Percentiles rank a stretch among this genome's conserved stretches.
Evolutionary conservation across 2,797 vertebrate species (phyloP).

Genomic region (Ceryle rudis): DNA sequence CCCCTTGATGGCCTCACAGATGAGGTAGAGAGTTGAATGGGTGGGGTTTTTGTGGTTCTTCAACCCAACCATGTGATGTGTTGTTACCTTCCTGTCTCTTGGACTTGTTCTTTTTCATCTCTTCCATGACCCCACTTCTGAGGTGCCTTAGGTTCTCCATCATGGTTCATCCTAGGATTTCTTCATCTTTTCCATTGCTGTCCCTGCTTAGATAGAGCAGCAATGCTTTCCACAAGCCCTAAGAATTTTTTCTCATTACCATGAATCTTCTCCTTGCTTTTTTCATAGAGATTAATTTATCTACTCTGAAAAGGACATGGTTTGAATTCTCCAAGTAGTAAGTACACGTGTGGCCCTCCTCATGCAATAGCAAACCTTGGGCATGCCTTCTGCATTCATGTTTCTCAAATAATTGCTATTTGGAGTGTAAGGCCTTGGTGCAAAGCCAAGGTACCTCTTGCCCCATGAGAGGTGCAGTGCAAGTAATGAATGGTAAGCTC

Average conservation of each 20-base stretch:
- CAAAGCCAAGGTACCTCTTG: neutral
- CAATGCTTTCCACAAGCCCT: rapidly evolving
- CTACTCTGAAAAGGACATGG: neutral
- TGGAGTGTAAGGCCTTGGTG: neutral
- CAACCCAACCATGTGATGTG: rapidly evolving
- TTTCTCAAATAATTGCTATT: neutral
- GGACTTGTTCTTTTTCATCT: neutral
- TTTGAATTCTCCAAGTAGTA: neutral
- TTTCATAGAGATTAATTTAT: neutral
- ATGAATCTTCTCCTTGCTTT: neutral
- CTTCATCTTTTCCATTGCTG: neutral
- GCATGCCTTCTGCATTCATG: neutral
- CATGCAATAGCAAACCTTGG: neutral
- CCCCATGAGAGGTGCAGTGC: neutral
- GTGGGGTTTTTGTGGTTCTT: neutral
- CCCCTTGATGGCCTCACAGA: neutral
- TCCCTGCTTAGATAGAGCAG: neutral
- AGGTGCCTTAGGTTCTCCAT: neutral
- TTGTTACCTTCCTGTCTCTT: neutral
- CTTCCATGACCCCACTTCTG: rapidly evolving
- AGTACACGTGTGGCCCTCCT: neutral
- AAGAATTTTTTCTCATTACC: neutral
- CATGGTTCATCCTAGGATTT: neutral
- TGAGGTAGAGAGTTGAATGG: neutral
- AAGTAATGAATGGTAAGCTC: neutral